phyloP scores from a whole-genome alignment of 2,888 invertebrate genomes.

The Nesidiocoris tenuis region DNA sequence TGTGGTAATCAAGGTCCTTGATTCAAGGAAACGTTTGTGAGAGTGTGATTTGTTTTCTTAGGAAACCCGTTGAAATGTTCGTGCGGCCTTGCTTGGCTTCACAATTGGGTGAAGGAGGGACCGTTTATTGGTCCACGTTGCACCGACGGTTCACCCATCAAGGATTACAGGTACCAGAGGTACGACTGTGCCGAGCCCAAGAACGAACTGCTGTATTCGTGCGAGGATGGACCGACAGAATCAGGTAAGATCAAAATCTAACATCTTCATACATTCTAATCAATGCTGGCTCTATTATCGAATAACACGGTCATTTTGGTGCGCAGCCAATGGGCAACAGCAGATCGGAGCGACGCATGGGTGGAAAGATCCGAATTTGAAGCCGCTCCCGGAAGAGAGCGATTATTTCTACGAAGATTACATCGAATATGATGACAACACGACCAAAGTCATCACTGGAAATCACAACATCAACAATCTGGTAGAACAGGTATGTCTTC shows the following conservation, averaged over 20 bases:
- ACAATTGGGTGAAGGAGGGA: constrained; percentile 77
- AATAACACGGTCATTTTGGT: too few species aligned
- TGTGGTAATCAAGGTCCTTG: too few species aligned
- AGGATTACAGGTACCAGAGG: constrained; percentile 69
- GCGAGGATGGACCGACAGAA: constrained; percentile 59
- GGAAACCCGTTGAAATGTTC: constrained; percentile 82
- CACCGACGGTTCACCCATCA: constrained; percentile 73
- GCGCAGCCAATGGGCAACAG: too few species aligned
- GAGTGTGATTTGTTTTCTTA: too few species aligned
- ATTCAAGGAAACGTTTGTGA: too few species aligned
- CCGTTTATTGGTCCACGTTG: constrained; percentile 67
- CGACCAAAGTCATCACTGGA: constrained; percentile 32
- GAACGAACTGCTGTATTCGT: constrained; percentile 62
- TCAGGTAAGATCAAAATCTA: too few species aligned
- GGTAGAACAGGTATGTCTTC: neutral
- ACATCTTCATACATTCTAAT: neutral
- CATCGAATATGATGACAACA: constrained; percentile 70
- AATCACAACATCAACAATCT: constrained; percentile 22
- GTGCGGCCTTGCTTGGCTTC: constrained; percentile 79
- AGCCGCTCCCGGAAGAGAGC: constrained; percentile 68
- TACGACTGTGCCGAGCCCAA: constrained; percentile 63
- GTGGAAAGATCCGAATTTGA: constrained; percentile 46
- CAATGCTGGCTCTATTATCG: constrained; percentile 6
- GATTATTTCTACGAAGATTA: constrained; percentile 84
- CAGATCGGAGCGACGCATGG: constrained; percentile 24